Evolutionary conservation across 2,888 invertebrate species (phyloP).

Genomic region (Phyto melanocephala): DNA sequence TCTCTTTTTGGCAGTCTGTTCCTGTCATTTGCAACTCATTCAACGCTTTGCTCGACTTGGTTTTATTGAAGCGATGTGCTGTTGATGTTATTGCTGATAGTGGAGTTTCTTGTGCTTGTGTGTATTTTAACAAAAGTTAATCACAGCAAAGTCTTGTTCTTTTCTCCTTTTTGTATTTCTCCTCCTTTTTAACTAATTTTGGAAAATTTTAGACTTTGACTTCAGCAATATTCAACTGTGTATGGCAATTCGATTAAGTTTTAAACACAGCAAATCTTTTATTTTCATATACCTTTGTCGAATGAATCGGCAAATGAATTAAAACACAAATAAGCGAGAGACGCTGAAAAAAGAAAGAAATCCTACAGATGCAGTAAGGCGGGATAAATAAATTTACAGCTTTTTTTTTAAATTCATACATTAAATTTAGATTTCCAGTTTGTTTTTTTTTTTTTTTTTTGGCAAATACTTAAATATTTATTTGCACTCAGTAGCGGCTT

Average conservation of each 20-base stretch:
- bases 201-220: slow-evolving; percentile 20
- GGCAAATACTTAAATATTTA: neutral
- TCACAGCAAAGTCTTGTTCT: slow-evolving; percentile 51
- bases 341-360: neutral
- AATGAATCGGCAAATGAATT: slow-evolving; percentile 1
- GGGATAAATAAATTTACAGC: slow-evolving; percentile 17
- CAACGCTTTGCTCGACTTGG: slow-evolving; percentile 17
- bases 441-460: neutral
- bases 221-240: slow-evolving; percentile 30
- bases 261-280: slow-evolving; percentile 35
- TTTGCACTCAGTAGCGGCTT: neutral
- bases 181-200: slow-evolving; percentile 33
- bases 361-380: slow-evolving; percentile 19
- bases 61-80: slow-evolving; percentile 1
- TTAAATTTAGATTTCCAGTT: neutral
- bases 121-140: slow-evolving; percentile 58
- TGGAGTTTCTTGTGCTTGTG: too few species aligned
- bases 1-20: slow-evolving; percentile 21
- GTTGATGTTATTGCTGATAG: neutral
- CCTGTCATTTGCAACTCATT: slow-evolving; percentile 38
- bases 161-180: neutral
- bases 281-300: slow-evolving; percentile 44
- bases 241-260: slow-evolving; percentile 51
- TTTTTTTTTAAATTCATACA: slow-evolving; percentile 37
- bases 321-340: slow-evolving; percentile 16